phyloP scores from a whole-genome alignment of 1,140 invertebrate species.

The Trichonephila inaurata region DNA sequence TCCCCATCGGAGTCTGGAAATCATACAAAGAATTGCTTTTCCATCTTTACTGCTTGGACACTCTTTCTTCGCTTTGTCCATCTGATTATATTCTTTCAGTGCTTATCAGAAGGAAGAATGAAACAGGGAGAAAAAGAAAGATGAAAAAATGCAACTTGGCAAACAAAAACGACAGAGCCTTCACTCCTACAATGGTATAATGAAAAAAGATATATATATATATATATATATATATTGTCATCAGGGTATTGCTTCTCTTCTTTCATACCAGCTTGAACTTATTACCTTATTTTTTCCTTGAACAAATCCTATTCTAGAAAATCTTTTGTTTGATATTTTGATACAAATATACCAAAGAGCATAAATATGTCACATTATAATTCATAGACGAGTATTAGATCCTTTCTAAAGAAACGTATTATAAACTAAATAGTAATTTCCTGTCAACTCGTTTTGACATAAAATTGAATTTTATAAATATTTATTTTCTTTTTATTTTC shows the following conservation, averaged over 20 bases:
- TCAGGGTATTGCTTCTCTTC: conserved; percentile 19
- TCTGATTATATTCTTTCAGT: conserved; percentile 61
- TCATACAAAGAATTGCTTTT: conserved; percentile 44
- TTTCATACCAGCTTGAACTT: conserved; percentile 17
- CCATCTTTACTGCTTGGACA: conserved; percentile 41
- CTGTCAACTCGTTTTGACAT: too few species aligned
- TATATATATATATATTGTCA: conserved; percentile 20
- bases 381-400: too few species aligned
- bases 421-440: too few species aligned
- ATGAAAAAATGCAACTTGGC: neutral
- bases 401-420: too few species aligned
- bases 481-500: too few species aligned
- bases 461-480: too few species aligned
- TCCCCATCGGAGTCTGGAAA: neutral
- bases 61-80: conserved; percentile 33
- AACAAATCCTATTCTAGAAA: neutral
- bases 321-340: neutral
- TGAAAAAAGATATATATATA: conserved; percentile 10
- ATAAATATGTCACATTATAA: too few species aligned
- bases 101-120: conserved; percentile 33
- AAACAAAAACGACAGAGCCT: conserved; percentile 19
- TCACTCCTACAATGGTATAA: neutral
- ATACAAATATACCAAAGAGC: too few species aligned
- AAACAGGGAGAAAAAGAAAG: neutral
- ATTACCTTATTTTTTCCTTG: neutral